Base-by-base conservation (phyloP, 2,888 invertebrate species). In the Keiferia lycopersicella region DNA sequence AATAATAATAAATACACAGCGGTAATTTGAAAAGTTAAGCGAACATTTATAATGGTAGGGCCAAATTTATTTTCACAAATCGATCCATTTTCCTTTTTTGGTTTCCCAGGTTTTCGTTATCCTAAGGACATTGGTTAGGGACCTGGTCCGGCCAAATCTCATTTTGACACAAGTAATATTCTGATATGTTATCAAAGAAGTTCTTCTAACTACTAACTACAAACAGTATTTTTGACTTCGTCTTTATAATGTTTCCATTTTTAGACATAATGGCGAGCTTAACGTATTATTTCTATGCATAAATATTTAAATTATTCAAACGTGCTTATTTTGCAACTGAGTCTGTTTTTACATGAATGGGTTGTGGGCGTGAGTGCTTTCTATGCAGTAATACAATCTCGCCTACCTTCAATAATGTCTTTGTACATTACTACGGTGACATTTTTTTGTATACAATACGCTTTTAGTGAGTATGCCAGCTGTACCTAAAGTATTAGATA, bases 361-460 rank as follows among this genome's bases (percentile, higher is more conserved):
- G 34, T 60, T 45, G 75, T 76, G 68, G 74, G 75, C 66, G 72
- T 70, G 61, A 64, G 70, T 68, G 66, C 69, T 72, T 71, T 69
- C 72, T 71, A 70, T 68, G 69, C 67, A 71, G 66, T 74, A 69
- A 69, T 70, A 70, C 71, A 71, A 71, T 66, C 53, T 64, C 64
- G 68, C 67, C 66, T 68, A 73, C 62, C 62, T 74, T 74, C 70
- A 75, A 73, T 72, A 67, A 68, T 64, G 65, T 56, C 16, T 53
- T 53, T 48, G 22, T 56, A 56, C 34, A 56, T 56, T 56, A 16
- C 56, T 14, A n/a, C 7, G n/a, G 56, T 16, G 34, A n/a, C 10
- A 34, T 1, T 16, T n/a, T 14, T 56, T 56, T 1, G 16, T 56
- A n/a, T 56, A 34, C 56, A 56, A 12, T 34, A 34, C 26, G 30